A percentile compares a stretch with the other conserved stretches of the same genome.
These are phyloP conservation scores for Scaptomyza caliginosa DNA, from an alignment of 2,888 invertebrate species.

Conservation along the genomic window DNA sequence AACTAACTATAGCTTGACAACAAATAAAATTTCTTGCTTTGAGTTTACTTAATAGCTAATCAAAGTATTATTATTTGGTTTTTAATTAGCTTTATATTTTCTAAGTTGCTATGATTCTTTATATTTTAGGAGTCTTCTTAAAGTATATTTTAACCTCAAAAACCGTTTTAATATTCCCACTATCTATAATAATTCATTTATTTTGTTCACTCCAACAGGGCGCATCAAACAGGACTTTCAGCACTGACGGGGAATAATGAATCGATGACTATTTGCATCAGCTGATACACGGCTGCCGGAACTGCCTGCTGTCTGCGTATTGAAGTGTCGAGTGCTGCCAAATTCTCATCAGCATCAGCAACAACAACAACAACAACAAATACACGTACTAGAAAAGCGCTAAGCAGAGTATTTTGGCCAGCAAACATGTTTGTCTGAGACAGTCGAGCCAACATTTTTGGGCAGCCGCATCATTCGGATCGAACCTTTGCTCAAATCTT, in stretches of 20 bases:
- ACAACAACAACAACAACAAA: slow-evolving; percentile 32
- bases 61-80: too few relatives aligned
- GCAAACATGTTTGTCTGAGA: slow-evolving; percentile 65
- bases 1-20: too few relatives aligned
- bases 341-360: slow-evolving; percentile 37
- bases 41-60: too few relatives aligned
- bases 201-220: slow-evolving; percentile 33
- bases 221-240: slow-evolving; percentile 55
- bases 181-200: background rate
- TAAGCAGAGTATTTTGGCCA: slow-evolving; percentile 50
- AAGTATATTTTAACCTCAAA: too few relatives aligned
- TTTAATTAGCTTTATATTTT: too few relatives aligned
- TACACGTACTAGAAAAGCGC: slow-evolving; percentile 24
- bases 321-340: slow-evolving; percentile 56
- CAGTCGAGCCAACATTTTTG: slow-evolving; percentile 47
- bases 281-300: slow-evolving; percentile 67
- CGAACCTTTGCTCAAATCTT: slow-evolving; percentile 39
- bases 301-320: slow-evolving; percentile 56
- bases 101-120: too few relatives aligned
- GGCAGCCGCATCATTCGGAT: slow-evolving; percentile 52
- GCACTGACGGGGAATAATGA: slow-evolving; percentile 73
- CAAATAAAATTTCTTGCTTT: too few relatives aligned
- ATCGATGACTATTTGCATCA: slow-evolving; percentile 75
- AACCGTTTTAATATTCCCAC: background rate
- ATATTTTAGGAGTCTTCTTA: too few relatives aligned